Evolutionary conservation across 2,113 vertebrate genomes (phyloP).

Genomic region (Pandion haliaetus): DNA sequence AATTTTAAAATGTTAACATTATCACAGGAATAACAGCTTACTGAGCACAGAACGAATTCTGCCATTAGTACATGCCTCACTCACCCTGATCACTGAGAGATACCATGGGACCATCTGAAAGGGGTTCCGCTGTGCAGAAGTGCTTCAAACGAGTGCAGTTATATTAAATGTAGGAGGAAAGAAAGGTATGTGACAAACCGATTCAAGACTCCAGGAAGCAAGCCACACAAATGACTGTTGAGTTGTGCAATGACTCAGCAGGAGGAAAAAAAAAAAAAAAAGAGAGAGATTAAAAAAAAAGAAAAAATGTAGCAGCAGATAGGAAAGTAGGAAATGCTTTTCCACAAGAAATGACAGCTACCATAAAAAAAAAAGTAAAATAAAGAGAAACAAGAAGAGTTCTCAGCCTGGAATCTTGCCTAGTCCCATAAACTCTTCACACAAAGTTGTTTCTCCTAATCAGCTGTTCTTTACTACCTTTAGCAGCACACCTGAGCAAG

Average conservation of each 20-base stretch:
- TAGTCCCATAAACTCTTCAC: neutral
- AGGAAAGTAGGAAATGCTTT: neutral
- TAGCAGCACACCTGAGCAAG: neutral
- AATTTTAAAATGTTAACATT: neutral
- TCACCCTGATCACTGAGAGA: neutral
- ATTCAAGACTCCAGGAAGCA: neutral
- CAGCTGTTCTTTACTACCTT: neutral
- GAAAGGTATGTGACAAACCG: neutral
- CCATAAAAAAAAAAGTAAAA: neutral
- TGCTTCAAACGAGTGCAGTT: neutral
- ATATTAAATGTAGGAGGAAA: neutral
- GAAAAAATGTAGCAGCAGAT: neutral
- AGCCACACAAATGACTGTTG: neutral
- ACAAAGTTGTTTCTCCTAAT: neutral
- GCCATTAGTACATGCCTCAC: neutral
- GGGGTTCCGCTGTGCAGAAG: neutral
- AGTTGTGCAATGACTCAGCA: constrained; percentile 46
- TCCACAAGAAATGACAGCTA: neutral
- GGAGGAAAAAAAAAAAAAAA: neutral
- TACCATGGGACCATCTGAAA: neutral
- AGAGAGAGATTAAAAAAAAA: no score
- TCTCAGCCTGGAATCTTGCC: neutral
- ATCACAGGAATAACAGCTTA: neutral
- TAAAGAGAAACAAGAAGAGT: neutral
- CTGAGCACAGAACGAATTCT: neutral